These are phyloP conservation scores for Cryptoleucopteryx plumbea DNA, from an alignment of 2,113 vertebrate genomes.

Conservation along the genomic window DNA sequence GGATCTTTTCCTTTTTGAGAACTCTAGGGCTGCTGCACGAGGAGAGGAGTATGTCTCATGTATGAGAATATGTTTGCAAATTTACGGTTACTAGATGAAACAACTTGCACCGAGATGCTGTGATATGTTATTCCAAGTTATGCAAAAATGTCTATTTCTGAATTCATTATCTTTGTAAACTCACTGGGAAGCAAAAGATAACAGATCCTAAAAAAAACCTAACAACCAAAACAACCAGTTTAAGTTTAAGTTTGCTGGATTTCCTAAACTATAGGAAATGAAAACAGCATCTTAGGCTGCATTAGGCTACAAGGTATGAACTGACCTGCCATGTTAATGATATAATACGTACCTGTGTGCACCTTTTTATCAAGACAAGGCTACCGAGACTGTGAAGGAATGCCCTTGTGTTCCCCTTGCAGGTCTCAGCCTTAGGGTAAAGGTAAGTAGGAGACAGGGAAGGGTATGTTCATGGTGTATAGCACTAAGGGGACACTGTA, in stretches of 20 bases:
- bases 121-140: not conserved
- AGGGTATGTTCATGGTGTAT: not conserved
- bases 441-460: not conserved
- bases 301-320: not conserved
- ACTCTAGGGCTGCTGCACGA: not conserved
- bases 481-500: not conserved
- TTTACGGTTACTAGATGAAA: not conserved
- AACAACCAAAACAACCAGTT: not conserved
- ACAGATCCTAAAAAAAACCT: fast-evolving
- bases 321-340: not conserved
- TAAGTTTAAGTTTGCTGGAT: not conserved
- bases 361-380: not conserved
- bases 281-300: not conserved
- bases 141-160: not conserved
- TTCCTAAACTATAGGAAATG: not conserved
- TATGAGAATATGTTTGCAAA: not conserved
- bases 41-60: not conserved
- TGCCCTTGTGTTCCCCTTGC: not conserved
- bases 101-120: not conserved
- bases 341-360: not conserved
- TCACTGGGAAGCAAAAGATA: not conserved
- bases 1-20: not conserved
- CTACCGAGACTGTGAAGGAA: not conserved
- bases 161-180: not conserved
- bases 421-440: not conserved